Evolutionary conservation across 2,113 vertebrate species (phyloP), one percentile per base, ranked within the genome.

Genomic region (Myodes glareolus): DNA sequence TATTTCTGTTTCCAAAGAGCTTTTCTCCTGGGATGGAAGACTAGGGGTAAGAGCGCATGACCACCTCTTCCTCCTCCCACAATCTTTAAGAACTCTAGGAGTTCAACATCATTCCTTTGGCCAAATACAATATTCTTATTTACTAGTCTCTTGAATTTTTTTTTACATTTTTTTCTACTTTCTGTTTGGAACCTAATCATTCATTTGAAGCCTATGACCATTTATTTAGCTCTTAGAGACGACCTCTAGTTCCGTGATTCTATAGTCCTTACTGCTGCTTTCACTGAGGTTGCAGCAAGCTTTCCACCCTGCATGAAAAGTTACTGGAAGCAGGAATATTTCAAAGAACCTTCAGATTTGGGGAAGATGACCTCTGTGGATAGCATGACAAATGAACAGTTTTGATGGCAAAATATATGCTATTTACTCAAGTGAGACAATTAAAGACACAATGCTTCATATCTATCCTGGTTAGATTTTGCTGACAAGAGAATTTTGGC

Each of bases 391-490:
- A 14, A 73, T 39, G 67, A 50, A 25, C 84, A 63, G 55, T 80
- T 89, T 87, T 25, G 45, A 16, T 13, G 42, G 25, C 33, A 94
- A 96, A 94, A 75, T 47, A 9, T 70, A 63, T 17, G 52, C 10
- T 86, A 16, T 52, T 86, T 63, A 72, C 12, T n/a, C 11, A 50
- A 95, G 45, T 47, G 65, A 65, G 52, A 92, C 58, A 72, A 93
- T 68, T 67, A 81, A 89, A 76, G 78, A 91, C 5, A 89, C 42
- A 68, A 31, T 89, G 63, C 31, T 27, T 94, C 36, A 7, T 91
- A 78, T 65, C 14, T 78, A 68, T 85, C 84, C n/a, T 94, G 50
- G n/a, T 92, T 52, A 96, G 47, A 87, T 90, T 95, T 93, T 95
- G 33, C 17, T 92, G 78, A 39, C 87, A 96, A 95, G 47, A 88